Percentiles rank a stretch among this genome's conserved stretches.
Conservation (phyloP, 2,113 vertebrate species). For the Alligator mississippiensis region DNA sequence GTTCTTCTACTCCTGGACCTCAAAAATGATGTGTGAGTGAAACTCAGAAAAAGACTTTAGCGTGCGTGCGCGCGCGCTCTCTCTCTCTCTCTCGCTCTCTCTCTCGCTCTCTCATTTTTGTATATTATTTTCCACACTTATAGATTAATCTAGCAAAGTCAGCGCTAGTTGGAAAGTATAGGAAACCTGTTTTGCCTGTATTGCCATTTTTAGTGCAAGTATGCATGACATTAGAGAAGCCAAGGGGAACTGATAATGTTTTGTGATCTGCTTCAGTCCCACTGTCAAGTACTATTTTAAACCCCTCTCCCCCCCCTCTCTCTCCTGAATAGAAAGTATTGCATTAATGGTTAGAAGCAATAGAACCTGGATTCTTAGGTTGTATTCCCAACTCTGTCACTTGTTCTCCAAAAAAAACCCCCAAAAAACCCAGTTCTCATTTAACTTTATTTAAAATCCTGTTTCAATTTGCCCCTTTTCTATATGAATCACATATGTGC, state of each 20-base stretch:
- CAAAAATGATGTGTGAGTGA: constrained; percentile 75
- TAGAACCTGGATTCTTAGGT: not conserved
- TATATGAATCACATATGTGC: too few species aligned
- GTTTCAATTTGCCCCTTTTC: too few species aligned
- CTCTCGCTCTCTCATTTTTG: not conserved
- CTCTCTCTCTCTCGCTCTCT: not conserved
- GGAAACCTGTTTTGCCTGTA: not conserved
- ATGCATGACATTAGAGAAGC: not conserved
- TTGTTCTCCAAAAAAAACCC: too few species aligned
- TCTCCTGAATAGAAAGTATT: too few species aligned
- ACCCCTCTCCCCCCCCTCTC: too few species aligned
- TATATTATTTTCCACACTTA: not conserved
- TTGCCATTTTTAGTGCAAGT: not conserved
- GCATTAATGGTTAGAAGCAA: not conserved
- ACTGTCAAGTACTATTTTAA: too few species aligned
- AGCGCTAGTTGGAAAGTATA: not conserved
- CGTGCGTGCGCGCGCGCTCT: fast-evolving
- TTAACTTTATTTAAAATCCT: too few species aligned
- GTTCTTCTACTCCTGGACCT: constrained; percentile 83
- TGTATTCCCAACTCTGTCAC: not conserved
- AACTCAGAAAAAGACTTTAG: not conserved
- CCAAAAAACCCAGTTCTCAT: too few species aligned
- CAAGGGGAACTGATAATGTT: not conserved
- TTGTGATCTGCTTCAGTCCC: too few species aligned
- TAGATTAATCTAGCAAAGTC: not conserved